Evolutionary conservation across 2,888 invertebrate genomes (phyloP), one percentile per base, ranked within the genome.

Genomic region (Tribolium freemani): DNA sequence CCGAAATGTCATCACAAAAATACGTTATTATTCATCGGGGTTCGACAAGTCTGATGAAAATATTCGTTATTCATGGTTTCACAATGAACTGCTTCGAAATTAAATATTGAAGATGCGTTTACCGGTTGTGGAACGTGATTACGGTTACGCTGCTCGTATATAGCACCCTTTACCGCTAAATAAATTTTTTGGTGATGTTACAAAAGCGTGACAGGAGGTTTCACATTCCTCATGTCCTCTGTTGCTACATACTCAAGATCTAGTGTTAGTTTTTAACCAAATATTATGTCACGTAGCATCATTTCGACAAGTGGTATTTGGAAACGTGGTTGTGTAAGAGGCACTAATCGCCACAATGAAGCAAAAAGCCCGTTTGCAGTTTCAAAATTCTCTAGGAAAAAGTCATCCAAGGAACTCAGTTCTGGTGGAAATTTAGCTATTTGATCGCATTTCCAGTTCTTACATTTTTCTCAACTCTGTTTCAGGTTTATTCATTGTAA

Each of bases 21-120:
- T 38, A 38, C 38, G 26, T 30, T 54, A 54, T 26, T 54, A 54
- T 54, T 54, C 21, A 54, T 30, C 54, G 5, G 10, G 11, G 38
- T 57, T 38, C 56, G 10, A 57, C 10, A 38, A 9, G 21, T 26
- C 11, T 9, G 56, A 30, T 38, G 57, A 57, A 57, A 13, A 45
- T 38, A 57, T 44, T 38, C 13, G 31, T 57, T 57, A 57, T 57
- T 57, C 57, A 38, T 57, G 10, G 2, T 26, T 54, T 30, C 54
- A 54, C 57, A 57, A 57, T 58, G 45, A 58, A 58, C 20, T 46
- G 58, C n/a, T 57, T 38, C 38, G n/a, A 31, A 31, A 48, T 38
- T 38, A n/a, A 38, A n/a, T 38, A 38, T 38, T 38, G n/a, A 38
- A 38, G 38, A 38, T 38, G 38, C 38, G 38, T 38, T 38, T 38